Evolutionary conservation across 2,888 invertebrate species (phyloP).

Genomic region (Parapristionchus giblindavisi): DNA sequence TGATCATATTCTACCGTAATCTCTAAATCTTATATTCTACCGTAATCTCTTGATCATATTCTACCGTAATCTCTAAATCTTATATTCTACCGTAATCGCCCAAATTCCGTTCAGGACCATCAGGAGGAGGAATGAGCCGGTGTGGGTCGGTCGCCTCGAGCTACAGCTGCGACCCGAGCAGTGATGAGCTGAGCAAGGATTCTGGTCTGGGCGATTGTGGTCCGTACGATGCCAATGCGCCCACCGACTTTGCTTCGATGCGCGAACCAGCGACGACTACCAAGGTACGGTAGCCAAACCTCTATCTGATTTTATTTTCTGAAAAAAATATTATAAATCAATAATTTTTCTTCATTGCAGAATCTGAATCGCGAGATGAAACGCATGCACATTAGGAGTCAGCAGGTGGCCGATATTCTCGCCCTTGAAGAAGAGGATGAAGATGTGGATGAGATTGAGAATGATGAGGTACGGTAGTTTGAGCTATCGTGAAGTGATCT

Average conservation of each 20-base stretch:
- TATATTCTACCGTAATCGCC: conserved; percentile 11
- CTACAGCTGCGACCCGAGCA: neutral
- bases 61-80: no score
- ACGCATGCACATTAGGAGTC: neutral
- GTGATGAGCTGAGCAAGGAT: conserved; percentile 12
- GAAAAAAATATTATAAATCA: neutral
- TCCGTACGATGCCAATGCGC: neutral
- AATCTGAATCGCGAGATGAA: conserved; percentile 19
- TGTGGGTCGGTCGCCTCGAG: neutral
- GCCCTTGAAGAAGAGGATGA: neutral
- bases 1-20: no score
- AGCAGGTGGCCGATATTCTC: neutral
- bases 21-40: no score
- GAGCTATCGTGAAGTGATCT: neutral
- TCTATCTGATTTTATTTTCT: neutral
- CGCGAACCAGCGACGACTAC: neutral
- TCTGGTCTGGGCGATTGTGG: conserved; percentile 17
- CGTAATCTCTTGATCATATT: no score
- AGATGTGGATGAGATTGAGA: neutral
- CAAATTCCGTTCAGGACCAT: neutral
- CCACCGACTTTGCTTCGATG: conserved; percentile 17
- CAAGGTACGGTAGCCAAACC: neutral
- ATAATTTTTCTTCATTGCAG: neutral
- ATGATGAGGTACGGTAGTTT: conserved; percentile 13
- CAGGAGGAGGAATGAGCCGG: no score